Evolutionary conservation across 1,140 invertebrate species (phyloP).

Genomic region (Spodoptera frugiperda): DNA sequence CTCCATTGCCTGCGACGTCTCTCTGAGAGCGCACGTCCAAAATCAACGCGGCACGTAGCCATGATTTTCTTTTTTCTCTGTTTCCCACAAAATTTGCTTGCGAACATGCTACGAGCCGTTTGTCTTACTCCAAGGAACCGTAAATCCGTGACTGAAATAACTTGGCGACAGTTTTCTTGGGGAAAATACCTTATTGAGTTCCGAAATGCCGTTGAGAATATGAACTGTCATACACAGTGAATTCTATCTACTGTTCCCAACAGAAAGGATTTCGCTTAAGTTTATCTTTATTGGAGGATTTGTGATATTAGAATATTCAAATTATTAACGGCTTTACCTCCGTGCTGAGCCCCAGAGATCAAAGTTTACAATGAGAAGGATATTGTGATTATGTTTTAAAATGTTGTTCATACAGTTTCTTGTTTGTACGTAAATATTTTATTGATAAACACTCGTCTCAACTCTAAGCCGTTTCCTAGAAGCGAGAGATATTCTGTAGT

Average conservation of each 20-base stretch:
- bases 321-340: slow-evolving; percentile 3
- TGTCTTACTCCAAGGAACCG: slow-evolving; percentile 65
- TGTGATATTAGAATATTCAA: slow-evolving; percentile 27
- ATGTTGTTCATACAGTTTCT: background rate
- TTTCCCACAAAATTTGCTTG: slow-evolving; percentile 67
- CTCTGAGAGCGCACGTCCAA: slow-evolving; percentile 23
- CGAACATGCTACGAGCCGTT: slow-evolving; percentile 62
- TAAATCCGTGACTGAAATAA: slow-evolving; percentile 73
- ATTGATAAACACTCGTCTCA: background rate
- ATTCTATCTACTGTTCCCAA: slow-evolving; percentile 25
- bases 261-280: slow-evolving; percentile 23
- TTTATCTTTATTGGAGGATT: slow-evolving; percentile 37
- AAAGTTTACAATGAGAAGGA: slow-evolving; percentile 3
- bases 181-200: slow-evolving; percentile 44
- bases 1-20: slow-evolving; percentile 47
- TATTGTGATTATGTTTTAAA: background rate
- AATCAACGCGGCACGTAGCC: slow-evolving; percentile 44
- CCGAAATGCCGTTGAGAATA: slow-evolving; percentile 45
- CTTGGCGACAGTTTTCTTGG: slow-evolving; percentile 48
- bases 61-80: slow-evolving; percentile 59
- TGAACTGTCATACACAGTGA: slow-evolving; percentile 49
- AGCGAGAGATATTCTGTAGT: background rate
- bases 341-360: background rate
- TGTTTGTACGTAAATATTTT: background rate
- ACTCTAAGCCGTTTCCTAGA: background rate